Evolutionary conservation across 2,113 vertebrate genomes (phyloP).

Genomic region (Saguinus imperator): DNA sequence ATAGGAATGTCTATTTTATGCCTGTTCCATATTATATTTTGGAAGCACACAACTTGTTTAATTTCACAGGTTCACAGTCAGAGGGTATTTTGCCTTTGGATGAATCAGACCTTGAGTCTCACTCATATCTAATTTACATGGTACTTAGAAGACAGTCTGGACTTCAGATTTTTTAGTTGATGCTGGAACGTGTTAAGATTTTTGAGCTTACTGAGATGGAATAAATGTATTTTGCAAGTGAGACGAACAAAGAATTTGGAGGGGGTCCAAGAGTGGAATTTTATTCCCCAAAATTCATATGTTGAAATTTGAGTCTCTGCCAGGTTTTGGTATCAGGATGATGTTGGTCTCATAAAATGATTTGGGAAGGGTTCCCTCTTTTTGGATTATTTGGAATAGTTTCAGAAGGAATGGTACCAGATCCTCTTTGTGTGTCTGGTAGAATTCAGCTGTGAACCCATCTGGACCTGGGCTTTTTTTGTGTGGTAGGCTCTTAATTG

Average conservation of each 20-base stretch:
- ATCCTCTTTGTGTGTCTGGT: too few species aligned
- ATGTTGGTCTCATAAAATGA: too few species aligned
- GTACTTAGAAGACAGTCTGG: neutral
- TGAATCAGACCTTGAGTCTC: neutral
- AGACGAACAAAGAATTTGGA: neutral
- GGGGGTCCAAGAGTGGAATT: neutral
- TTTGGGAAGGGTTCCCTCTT: too few species aligned
- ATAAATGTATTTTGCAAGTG: neutral
- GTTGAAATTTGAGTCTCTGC: neutral
- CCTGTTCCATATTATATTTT: neutral
- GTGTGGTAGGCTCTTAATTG: too few species aligned
- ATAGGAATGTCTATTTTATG: neutral
- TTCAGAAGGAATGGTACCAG: too few species aligned
- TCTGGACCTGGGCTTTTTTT: too few species aligned
- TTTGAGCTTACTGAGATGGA: neutral
- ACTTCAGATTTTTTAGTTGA: neutral
- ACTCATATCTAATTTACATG: neutral
- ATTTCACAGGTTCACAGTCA: neutral
- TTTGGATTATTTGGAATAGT: too few species aligned
- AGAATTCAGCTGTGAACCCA: too few species aligned
- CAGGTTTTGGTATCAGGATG: too few species aligned
- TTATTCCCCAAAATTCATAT: neutral
- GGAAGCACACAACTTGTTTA: neutral
- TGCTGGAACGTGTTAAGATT: neutral
- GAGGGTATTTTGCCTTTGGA: neutral